Evolutionary conservation across 1,140 invertebrate species (phyloP), one percentile per base, ranked within the genome.

Genomic region (Psilanteris sp.): DNA sequence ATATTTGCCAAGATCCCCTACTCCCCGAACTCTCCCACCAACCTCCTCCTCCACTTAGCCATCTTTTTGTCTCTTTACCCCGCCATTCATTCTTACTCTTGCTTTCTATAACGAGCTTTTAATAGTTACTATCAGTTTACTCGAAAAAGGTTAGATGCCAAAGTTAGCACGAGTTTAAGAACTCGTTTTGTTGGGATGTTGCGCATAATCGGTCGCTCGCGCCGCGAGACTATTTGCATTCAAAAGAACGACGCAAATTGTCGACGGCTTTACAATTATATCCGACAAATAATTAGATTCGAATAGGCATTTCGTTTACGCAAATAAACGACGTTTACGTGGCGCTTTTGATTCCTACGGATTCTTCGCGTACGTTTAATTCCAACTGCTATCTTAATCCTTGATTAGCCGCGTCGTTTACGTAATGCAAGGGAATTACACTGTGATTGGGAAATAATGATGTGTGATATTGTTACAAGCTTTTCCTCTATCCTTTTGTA

Each of bases 71-170:
- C 37, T 34, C 26, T 20, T 31, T 11, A 46, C 50, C 46, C 22
- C 52, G 24, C 26, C n/a, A 27, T 14, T 27, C 26, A 13, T 26
- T 52, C 16, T 43, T 36, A 36, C 43, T 61, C 39, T 62, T 54
- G 55, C 74, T 71, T 62, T 77, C 61, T 24, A 43, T 71, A 70
- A 71, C 67, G 27, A 54, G 74, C 54, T 73, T 70, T 72, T 73
- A 64, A 76, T 76, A 76, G 57, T 68, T 71, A 54, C 43, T 71
- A 50, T 66, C 50, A 36, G 64, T 71, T 71, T 50, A 72, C 32
- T 22, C 32, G 27, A 27, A 72, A 64, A 32, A 57, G 50, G 26
- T 64, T 50, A 48, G 29, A 44, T 41, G 22, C 0, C n/a, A n/a
- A 10, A 64, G 48, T 62, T 71, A 22, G 31, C 16, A 20, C 34